Percentiles rank a stretch among this genome's conserved stretches.
phyloP scores from a whole-genome alignment of 1,140 invertebrate species.

The Lucilia sericata region DNA sequence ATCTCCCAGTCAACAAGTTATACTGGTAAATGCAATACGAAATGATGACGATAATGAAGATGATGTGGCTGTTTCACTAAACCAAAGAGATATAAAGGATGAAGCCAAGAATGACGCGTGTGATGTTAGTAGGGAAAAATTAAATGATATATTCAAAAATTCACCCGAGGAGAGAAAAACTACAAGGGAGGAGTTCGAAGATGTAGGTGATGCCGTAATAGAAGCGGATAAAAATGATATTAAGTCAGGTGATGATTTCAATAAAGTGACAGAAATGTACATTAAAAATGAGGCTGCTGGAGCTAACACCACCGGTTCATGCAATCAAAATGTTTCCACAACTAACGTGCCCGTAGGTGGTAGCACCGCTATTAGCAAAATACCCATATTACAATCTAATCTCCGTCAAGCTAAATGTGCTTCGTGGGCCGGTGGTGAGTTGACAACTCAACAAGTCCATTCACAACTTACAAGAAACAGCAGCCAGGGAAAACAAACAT shows the following conservation, averaged over 20 bases:
- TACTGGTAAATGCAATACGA: not conserved
- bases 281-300: not conserved
- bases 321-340: not conserved
- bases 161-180: not conserved
- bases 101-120: not conserved
- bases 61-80: not conserved
- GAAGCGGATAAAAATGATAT: not conserved
- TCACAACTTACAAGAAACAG: not conserved
- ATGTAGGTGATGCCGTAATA: not conserved
- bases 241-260: not conserved
- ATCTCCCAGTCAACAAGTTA: not conserved
- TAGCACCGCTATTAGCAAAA: slow-evolving; percentile 56
- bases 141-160: not conserved
- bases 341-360: not conserved
- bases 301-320: not conserved
- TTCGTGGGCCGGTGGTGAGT: slow-evolving; percentile 70
- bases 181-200: not conserved
- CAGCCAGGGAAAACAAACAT: not conserved
- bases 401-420: slow-evolving; percentile 70
- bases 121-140: not conserved
- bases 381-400: slow-evolving; percentile 58
- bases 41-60: not conserved
- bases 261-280: not conserved
- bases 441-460: slow-evolving; percentile 31
- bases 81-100: not conserved